Percentiles rank a stretch among this genome's conserved stretches.
These are phyloP conservation scores for Platycnemis pennipes DNA, from an alignment of 2,888 invertebrate genomes.

Conservation along the genomic window DNA sequence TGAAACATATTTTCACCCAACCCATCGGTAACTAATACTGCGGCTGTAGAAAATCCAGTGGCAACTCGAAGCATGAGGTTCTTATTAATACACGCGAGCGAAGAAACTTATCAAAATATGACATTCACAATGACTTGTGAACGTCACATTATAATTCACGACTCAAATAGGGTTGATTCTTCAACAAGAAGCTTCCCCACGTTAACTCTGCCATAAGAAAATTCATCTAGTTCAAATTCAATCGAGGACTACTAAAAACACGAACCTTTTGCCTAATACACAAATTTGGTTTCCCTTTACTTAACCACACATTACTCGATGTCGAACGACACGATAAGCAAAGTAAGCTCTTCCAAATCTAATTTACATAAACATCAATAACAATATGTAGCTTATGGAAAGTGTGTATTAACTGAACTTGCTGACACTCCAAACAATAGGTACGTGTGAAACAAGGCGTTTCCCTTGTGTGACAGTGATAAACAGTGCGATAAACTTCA, in stretches of 20 bases:
- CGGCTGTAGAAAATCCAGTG: neutral
- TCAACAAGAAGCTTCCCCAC: neutral
- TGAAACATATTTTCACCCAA: conserved; percentile 41
- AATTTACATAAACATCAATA: neutral
- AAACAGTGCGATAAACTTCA: neutral
- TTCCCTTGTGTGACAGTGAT: too few species aligned
- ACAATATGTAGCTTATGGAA: neutral
- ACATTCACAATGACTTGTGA: neutral
- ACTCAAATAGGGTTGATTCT: neutral
- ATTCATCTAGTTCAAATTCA: neutral
- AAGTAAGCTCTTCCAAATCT: neutral
- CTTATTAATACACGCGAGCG: neutral
- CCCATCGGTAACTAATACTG: neutral
- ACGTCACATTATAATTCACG: neutral
- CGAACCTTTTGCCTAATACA: neutral
- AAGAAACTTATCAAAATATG: neutral
- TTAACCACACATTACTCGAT: too few species aligned
- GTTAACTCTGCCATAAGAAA: neutral
- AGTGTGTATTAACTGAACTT: neutral
- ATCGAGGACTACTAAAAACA: neutral
- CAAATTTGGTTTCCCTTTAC: too few species aligned
- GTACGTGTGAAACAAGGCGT: neutral
- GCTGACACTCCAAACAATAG: neutral
- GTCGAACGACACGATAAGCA: neutral
- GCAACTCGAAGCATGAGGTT: neutral